Evolutionary conservation across 2,797 vertebrate genomes (phyloP), one percentile per base, ranked within the genome.

Genomic region (Ambastaia sidthimunki): DNA sequence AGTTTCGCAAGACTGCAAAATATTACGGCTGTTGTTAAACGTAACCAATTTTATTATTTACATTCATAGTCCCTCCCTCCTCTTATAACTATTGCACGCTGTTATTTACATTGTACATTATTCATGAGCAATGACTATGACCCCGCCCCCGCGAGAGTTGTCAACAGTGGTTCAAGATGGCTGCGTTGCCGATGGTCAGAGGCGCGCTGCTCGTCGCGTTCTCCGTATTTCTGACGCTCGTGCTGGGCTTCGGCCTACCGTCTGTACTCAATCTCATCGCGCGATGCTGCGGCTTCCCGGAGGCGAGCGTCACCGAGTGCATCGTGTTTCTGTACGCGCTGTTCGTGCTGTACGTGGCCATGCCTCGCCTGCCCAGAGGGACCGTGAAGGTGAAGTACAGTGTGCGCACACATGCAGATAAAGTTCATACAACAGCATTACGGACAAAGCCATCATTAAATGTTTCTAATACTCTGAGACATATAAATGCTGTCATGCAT

Each of bases 221-320:
- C n/a, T 95, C 94, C 0, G 84, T 92, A 0, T 82, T 92, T 1
- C 82, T 94, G 2, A 94, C 93, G 0, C 69, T 93, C 0, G 3
- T 91, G 19, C 48, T 95, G 75, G 94, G 93, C 0, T 90, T 95
- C 21, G 94, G 89, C 1, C 90, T 95, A 0, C 95, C 94, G 0
- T 87, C 89, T 10, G 78, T 90, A 1, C 87, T 95, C 0, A 93
- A 91, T 80, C 80, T 84, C 0, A 28, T 82, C 2, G 91, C 89
- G 77, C 74, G 85, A 34, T 4, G 85, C 60, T n/a, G 92, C 68
- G 94, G 94, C 0, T 84, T 95, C 21, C 88, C 91, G 18, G 91
- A 92, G 73, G 90, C 90, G 0, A 93, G 90, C 1, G 93, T 92
- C 0, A 88, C 93, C 3, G 93, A 95, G 86, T 90, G 92, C 68